Evolutionary conservation across 2,888 invertebrate species (phyloP).

Genomic region (Heteromyza rotundicornis): DNA sequence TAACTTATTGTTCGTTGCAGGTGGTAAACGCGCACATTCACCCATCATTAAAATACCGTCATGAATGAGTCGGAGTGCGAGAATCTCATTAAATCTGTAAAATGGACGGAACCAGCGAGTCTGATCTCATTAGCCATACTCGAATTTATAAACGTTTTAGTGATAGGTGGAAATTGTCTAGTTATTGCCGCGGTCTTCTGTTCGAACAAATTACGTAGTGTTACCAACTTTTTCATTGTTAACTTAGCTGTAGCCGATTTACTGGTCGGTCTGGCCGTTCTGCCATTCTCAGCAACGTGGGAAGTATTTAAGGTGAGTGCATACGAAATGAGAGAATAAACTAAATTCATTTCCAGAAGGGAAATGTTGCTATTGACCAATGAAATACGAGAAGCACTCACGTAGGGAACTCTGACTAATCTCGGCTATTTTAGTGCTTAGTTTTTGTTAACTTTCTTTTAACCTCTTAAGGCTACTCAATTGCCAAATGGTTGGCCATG

Average conservation of each 20-base stretch:
- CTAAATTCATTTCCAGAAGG: no score
- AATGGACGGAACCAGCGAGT: slow-evolving; percentile 81
- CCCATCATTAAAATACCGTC: slow-evolving; percentile 65
- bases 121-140: slow-evolving; percentile 78
- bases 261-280: slow-evolving; percentile 91
- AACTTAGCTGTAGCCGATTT: slow-evolving; percentile 96
- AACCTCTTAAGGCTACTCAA: no score
- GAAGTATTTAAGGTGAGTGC: slow-evolving; percentile 83
- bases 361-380: no score
- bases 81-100: slow-evolving; percentile 79
- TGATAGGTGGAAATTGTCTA: slow-evolving; percentile 87
- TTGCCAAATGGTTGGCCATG: no score
- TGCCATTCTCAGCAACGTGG: slow-evolving; percentile 95
- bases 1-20: slow-evolving; percentile 52
- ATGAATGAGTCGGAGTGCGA: slow-evolving; percentile 84
- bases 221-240: slow-evolving; percentile 96
- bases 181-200: slow-evolving; percentile 92
- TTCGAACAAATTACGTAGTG: slow-evolving; percentile 89
- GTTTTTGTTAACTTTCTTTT: no score
- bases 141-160: slow-evolving; percentile 84
- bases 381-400: no score
- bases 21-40: slow-evolving; percentile 57
- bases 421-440: no score
- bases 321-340: no score
- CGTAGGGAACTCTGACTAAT: no score